Evolutionary conservation across 2,113 vertebrate species (phyloP), one percentile per base, ranked within the genome.

Genomic region (Erythrocercus mccallii): DNA sequence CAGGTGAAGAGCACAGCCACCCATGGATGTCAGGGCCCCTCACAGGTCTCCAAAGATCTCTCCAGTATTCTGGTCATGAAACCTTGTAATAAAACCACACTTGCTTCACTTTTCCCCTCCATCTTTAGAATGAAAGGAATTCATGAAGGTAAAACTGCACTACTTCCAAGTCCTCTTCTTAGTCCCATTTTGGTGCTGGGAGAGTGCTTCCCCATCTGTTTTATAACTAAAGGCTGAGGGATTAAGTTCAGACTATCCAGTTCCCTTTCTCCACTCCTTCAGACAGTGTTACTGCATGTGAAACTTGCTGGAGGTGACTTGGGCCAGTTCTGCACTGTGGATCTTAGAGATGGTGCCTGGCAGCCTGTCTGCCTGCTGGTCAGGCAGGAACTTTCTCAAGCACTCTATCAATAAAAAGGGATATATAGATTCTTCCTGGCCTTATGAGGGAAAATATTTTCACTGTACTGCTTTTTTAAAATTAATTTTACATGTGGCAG

Each of bases 401-500:
- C 27, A 28, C 17, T 30, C 28, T 14, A 47, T 73, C 31, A 72
- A 35, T 76, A 44, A 42, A 69, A 64, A 33, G 9, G 9, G 30
- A 47, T 37, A 60, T 27, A 33, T 13, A 27, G 31, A 47, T 28
- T 71, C 30, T 50, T 82, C 9, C 25, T 40, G 12, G 62, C 28
- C 28, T 76, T 60, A 9, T 21, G 40, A 54, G 11, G 35, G 5
- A 45, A 35, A 42, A 22, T 15, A 62, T 47, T 64, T 48, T 74
- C 27, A 23, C 37, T 25, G 10, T 2, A 1, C 27, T 53, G 11
- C 30, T 76, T 71, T n/a, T n/a, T n/a, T n/a, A n/a, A n/a, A n/a
- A n/a, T n/a, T n/a, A n/a, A n/a, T n/a, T n/a, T n/a, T n/a, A n/a
- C 2, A 9, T 0, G 1, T 0, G 68, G 12, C 35, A 35, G 14